Evolutionary conservation across 1,140 invertebrate genomes (phyloP), one percentile per base, ranked within the genome.

Genomic region (Drosophila erecta): DNA sequence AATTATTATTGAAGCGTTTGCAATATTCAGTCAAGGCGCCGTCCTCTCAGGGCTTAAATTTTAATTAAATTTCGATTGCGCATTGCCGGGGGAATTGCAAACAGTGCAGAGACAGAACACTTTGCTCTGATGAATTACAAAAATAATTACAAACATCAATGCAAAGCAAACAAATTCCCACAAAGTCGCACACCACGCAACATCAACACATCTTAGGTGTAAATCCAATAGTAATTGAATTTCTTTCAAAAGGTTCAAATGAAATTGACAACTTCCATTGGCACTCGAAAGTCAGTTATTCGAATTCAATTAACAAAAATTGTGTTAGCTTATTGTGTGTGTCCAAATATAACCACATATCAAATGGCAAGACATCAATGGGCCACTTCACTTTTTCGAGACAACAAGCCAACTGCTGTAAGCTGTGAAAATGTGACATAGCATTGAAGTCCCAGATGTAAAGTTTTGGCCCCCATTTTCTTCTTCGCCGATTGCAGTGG

Each of bases 151-250:
- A 66, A 76, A 50, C 56, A 53, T 22, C 27, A 65, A 60, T 40
- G 41, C 33, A 40, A 51, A 33, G 37, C 37, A 55, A 57, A 69
- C 43, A 51, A 51, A 43, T 24, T 35, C 10, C 14, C 41, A 33
- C 35, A 66, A 47, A 37, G 51, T 27, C 53, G 33, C 37, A 58
- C 37, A 41, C 33, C 54, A 30, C 49, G 55, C 37, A 41, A 27
- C 54, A 37, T 27, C 51, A 56, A 51, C 38, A 47, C 37, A 50
- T 47, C 47, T 60, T 64, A 38, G 62, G 67, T 70, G 67, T 62
- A 74, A 85, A 86, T 81, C 77, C 62, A 76, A 70, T 64, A 62
- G 56, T 77, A 86, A 85, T 85, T 86, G 73, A 51, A 59, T 53
- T 65, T 33, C 38, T 49, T 22, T 50, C 56, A 49, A 51, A 70